A percentile compares a stretch with the other conserved stretches of the same genome.
phyloP scores from a whole-genome alignment of 2,113 vertebrate species.

The Eubucco bourcierii region DNA sequence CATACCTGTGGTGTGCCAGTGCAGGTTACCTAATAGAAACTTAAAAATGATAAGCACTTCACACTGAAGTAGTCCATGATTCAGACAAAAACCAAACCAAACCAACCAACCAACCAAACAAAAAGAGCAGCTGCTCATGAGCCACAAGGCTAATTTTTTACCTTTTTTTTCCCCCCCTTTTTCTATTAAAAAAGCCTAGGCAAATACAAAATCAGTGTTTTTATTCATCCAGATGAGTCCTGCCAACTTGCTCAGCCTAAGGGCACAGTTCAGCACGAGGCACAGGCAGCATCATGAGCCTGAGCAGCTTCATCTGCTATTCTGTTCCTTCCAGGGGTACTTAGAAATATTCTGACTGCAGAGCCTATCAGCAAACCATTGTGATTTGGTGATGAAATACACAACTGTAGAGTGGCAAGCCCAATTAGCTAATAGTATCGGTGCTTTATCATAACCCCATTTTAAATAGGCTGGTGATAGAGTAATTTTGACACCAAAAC shows the following conservation, averaged over 20 bases:
- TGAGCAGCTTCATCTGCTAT: conserved; percentile 28
- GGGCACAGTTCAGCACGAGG: neutral
- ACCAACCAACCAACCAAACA: neutral
- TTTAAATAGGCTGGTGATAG: neutral
- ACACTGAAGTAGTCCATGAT: neutral
- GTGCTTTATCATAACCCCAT: neutral
- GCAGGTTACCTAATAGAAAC: neutral
- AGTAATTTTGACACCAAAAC: conserved; percentile 4
- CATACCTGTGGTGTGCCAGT: neutral
- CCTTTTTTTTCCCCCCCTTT: too few relatives aligned
- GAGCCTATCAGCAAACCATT: neutral
- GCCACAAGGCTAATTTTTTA: neutral
- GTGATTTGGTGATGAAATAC: conserved; percentile 26
- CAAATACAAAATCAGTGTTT: neutral
- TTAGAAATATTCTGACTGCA: conserved; percentile 28
- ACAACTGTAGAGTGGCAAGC: conserved; percentile 21
- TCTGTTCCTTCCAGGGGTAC: conserved; percentile 21
- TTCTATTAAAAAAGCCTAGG: neutral
- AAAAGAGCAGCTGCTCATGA: neutral
- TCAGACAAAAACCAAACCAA: neutral
- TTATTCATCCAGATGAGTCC: neutral
- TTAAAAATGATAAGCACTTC: neutral
- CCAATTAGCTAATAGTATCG: neutral
- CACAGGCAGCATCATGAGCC: neutral
- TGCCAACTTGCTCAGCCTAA: conserved; percentile 1